Evolutionary conservation across 2,113 vertebrate species (phyloP).

Genomic region (Eubucco bourcierii): DNA sequence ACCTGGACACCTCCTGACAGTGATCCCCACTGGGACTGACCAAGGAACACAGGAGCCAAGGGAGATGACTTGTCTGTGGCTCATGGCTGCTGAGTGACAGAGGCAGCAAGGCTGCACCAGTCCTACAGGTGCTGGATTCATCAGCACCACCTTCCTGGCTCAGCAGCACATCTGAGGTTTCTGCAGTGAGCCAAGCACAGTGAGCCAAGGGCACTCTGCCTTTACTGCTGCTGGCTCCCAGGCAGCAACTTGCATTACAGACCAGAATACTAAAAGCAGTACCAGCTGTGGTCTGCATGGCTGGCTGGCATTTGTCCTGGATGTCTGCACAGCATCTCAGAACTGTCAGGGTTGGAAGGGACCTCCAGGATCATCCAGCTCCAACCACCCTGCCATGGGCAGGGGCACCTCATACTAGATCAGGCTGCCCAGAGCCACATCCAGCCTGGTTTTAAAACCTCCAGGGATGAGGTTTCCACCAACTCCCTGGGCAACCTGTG

Average conservation of each 20-base stretch:
- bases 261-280: not conserved
- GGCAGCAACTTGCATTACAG: not conserved
- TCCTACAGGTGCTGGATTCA: not conserved
- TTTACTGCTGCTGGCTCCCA: not conserved
- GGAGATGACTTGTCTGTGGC: not conserved
- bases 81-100: not conserved
- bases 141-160: not conserved
- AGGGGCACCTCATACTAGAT: too few relatives aligned
- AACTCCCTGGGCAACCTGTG: too few relatives aligned
- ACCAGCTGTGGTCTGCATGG: not conserved
- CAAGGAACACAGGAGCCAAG: not conserved
- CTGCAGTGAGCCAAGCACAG: not conserved
- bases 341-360: too few relatives aligned
- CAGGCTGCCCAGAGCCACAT: too few relatives aligned
- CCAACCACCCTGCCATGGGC: too few relatives aligned
- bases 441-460: too few relatives aligned
- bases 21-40: not conserved
- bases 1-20: accelerated
- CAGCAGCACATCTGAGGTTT: not conserved
- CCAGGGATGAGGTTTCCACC: too few relatives aligned
- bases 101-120: not conserved
- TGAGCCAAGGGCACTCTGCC: not conserved
- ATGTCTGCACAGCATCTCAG: not conserved
- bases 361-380: too few relatives aligned
- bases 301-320: not conserved